Base-by-base conservation (phyloP, 1,140 invertebrate species). In the Elymnias hypermnestra region DNA sequence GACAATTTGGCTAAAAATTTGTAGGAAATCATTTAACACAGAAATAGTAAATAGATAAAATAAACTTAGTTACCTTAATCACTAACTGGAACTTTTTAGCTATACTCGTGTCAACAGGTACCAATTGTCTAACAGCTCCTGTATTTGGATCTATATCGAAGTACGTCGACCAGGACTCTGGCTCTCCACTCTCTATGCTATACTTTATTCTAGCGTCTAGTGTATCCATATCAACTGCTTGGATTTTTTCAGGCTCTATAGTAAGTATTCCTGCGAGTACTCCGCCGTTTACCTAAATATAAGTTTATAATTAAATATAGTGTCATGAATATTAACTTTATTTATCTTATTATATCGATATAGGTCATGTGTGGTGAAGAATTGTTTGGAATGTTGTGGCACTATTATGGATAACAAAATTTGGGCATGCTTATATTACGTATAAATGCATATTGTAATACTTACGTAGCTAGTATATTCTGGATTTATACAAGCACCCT, bases 191-290 rank as follows among this genome's bases (percentile, higher is more conserved):
- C 3, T 94, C 88, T 65, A 97, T 95, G 14, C 90, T 92, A 72
- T 96, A 97, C 33, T 89, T 88, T 37, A 96, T 94, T 0, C 90
- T 90, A 0, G 93, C 90, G 65, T 94, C 93, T 5, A 96, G 89
- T 0, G 94, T 95, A 67, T 97, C 95, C 90, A 94, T 92, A 72
- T 96, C 94, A 0, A 95, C 90, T 0, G 94, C 95, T 81, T 95
- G 92, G 39, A 97, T 95, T 62, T 94, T 93, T 66, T 96, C 95
- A 0, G 95, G 95, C n/a, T 90, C 87, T 13, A 97, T 92, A 41
- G 92, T 91, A 1, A 97, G 86, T 21, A 95, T 91, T 0, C 95
- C 94, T 13, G 94, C 91, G 54, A 95, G 74, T 2, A 93, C 90
- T 3, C 94, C 94, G 47, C 93, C 94, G 4, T 92, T 93, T 14